These are phyloP conservation scores for Torymus auratus DNA, from an alignment of 2,888 invertebrate species.

Conservation along the genomic window DNA sequence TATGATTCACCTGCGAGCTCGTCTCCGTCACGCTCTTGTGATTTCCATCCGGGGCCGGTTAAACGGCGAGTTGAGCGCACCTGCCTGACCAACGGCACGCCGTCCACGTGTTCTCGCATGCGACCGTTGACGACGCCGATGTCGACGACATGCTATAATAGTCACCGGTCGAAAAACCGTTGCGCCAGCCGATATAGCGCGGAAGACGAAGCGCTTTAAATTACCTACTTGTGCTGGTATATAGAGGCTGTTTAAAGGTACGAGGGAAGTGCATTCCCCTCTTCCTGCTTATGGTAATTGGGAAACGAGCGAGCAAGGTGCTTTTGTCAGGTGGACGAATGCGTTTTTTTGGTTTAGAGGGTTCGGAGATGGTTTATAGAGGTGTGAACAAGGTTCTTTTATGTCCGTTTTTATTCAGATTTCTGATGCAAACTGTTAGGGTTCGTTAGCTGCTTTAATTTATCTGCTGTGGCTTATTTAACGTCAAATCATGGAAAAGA, in stretches of 20 bases:
- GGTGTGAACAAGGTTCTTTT: not conserved
- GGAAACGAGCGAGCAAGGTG: not conserved
- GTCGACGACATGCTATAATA: not conserved
- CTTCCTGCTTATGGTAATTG: slow-evolving; percentile 52
- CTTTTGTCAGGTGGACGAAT: too few species aligned
- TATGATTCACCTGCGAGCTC: slow-evolving; percentile 46
- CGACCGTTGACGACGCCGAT: slow-evolving; percentile 36
- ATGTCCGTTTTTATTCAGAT: slow-evolving; percentile 33
- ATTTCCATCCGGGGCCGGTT: not conserved
- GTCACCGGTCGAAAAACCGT: slow-evolving; percentile 32
- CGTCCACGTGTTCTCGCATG: slow-evolving; percentile 1
- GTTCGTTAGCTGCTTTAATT: not conserved
- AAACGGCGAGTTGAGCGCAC: not conserved
- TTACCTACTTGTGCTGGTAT: not conserved
- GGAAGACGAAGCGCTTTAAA: slow-evolving; percentile 10
- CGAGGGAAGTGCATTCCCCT: not conserved
- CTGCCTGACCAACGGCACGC: slow-evolving; percentile 9
- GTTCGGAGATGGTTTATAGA: too few species aligned
- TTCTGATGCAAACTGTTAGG: slow-evolving; percentile 1
- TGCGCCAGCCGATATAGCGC: slow-evolving; percentile 1
- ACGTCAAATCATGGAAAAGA: too few species aligned
- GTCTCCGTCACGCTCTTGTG: slow-evolving; percentile 45
- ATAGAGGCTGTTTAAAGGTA: slow-evolving; percentile 34
- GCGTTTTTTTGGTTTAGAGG: too few species aligned
- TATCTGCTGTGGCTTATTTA: too few species aligned